These are phyloP conservation scores for Zaprionus capensis DNA, from an alignment of 1,140 invertebrate genomes.

Conservation along the genomic window DNA sequence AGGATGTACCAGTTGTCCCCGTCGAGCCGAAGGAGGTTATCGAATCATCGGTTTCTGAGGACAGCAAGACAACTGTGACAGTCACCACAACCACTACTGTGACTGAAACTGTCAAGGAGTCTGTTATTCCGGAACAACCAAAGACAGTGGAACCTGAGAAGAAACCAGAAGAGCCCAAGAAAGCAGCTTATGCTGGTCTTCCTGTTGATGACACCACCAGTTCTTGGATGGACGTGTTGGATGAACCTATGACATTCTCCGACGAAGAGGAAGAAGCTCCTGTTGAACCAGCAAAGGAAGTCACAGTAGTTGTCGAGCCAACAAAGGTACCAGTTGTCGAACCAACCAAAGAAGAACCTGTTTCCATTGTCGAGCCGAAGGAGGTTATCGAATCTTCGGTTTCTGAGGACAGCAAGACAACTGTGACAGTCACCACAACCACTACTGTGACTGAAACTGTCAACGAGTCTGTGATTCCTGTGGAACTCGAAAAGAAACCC, in stretches of 20 bases:
- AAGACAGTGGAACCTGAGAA: neutral
- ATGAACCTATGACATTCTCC: neutral
- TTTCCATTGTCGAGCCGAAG: neutral
- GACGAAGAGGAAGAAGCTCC: neutral
- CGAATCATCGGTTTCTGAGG: neutral
- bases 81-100: neutral
- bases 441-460: too few relatives aligned
- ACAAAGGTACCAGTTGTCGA: neutral
- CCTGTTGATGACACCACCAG: neutral
- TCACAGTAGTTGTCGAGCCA: neutral
- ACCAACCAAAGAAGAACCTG: too few relatives aligned
- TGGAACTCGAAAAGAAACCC: neutral
- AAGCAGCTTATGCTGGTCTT: neutral
- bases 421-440: neutral
- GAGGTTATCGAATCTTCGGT: neutral
- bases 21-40: neutral
- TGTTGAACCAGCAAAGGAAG: neutral
- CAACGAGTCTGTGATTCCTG: neutral
- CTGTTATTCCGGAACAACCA: neutral
- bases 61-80: neutral
- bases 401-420: neutral
- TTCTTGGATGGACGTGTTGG: neutral
- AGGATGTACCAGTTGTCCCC: neutral
- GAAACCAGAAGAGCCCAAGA: neutral
- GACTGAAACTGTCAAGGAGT: neutral